These are phyloP conservation scores for Hemaris fuciformis DNA, from an alignment of 2,888 invertebrate genomes.

Conservation along the genomic window DNA sequence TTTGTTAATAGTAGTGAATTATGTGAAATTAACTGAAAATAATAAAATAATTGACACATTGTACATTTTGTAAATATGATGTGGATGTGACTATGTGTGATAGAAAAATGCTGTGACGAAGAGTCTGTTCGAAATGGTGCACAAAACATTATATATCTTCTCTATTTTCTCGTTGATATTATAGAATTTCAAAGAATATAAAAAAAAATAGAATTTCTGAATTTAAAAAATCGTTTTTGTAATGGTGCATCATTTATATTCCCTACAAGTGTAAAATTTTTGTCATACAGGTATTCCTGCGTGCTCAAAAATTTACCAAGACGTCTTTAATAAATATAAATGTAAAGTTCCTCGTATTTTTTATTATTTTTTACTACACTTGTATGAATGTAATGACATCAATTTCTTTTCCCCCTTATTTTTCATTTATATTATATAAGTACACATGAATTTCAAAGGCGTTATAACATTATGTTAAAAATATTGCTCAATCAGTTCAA, in stretches of 20 bases:
- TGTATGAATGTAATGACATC: background rate
- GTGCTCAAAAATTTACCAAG: background rate
- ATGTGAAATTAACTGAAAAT: background rate
- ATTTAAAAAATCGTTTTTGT: too few species aligned
- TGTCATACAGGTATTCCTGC: background rate
- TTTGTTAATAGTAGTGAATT: background rate
- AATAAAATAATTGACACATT: conserved; percentile 31
- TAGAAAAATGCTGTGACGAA: conserved; percentile 18
- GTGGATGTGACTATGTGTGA: conserved; percentile 33
- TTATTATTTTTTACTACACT: conserved; percentile 19
- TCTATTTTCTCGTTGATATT: too few species aligned
- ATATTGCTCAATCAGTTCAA: background rate
- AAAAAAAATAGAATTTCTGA: too few species aligned
- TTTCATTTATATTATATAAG: background rate
- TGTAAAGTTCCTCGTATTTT: conserved; percentile 30
- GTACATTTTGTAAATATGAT: conserved; percentile 62
- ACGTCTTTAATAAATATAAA: conserved; percentile 13
- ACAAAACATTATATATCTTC: too few species aligned
- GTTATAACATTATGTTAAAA: background rate
- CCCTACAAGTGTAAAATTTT: too few species aligned
- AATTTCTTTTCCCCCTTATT: background rate
- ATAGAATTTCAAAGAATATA: too few species aligned
- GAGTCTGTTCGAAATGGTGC: background rate
- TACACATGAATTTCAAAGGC: background rate
- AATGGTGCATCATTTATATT: too few species aligned